Evolutionary conservation across 2,113 vertebrate species (phyloP).

Genomic region (Zosterops hypoxanthus): DNA sequence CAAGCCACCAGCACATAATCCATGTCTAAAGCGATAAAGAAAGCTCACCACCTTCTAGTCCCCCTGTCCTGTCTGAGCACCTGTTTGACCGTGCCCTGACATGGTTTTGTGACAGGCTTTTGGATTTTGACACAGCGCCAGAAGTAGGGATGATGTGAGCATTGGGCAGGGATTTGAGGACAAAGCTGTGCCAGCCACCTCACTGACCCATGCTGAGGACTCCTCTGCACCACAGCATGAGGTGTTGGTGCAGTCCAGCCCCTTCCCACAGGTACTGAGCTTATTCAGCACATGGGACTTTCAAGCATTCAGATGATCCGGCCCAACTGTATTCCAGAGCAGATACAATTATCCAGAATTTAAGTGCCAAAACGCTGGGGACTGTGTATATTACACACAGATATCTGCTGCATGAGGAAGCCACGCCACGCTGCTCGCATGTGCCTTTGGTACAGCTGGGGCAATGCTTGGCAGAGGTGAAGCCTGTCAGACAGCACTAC

Average conservation of each 20-base stretch:
- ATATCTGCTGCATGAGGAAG: not conserved
- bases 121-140: not conserved
- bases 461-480: fast-evolving
- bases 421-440: fast-evolving
- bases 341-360: not conserved
- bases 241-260: too few species aligned
- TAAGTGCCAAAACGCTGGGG: not conserved
- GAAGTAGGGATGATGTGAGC: not conserved
- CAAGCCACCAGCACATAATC: not conserved
- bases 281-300: not conserved
- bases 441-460: not conserved
- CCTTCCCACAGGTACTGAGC: not conserved
- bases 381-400: not conserved
- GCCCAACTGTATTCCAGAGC: not conserved
- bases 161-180: not conserved
- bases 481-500: fast-evolving
- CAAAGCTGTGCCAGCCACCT: not conserved
- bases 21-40: fast-evolving
- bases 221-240: not conserved
- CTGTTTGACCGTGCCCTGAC: not conserved
- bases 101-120: not conserved
- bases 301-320: fast-evolving
- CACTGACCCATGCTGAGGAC: fast-evolving
- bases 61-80: not conserved
- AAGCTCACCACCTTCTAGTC: not conserved